Conservation (phyloP, 2,888 invertebrate genomes). For the Autographa pulchrina region DNA sequence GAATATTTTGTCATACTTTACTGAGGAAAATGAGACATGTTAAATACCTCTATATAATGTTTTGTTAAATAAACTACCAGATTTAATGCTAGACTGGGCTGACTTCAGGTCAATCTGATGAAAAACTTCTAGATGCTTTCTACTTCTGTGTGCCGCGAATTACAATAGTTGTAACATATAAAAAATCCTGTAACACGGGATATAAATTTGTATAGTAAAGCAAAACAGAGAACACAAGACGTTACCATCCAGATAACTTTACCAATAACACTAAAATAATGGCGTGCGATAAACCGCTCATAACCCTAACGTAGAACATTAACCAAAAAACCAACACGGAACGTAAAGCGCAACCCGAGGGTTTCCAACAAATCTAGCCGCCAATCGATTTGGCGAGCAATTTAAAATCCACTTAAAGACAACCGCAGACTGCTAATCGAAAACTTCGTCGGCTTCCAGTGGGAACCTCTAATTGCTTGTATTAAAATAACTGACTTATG, state of each 20-base stretch:
- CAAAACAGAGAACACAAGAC: neutral
- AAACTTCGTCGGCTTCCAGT: constrained; percentile 83
- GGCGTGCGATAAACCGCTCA: constrained; percentile 29
- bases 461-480: constrained; percentile 87
- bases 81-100: too few species aligned
- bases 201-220: neutral
- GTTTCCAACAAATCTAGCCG: constrained; percentile 59
- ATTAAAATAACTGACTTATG: constrained; percentile 89
- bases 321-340: constrained; percentile 55
- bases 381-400: constrained; percentile 82
- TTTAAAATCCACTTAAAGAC: constrained; percentile 88
- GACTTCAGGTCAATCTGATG: too few species aligned
- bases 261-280: constrained; percentile 23
- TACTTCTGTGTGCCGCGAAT: too few species aligned
- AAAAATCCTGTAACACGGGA: too few species aligned
- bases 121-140: too few species aligned
- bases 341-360: constrained; percentile 55
- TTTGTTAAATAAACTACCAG: too few species aligned
- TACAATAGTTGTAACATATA: too few species aligned
- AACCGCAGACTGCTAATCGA: constrained; percentile 86
- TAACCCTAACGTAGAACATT: constrained; percentile 37
- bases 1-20: neutral
- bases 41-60: too few species aligned
- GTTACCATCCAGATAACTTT: constrained; percentile 6
- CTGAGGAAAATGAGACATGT: too few species aligned